Conservation (phyloP, 2,888 invertebrate species). For the Microplitis manilae region DNA sequence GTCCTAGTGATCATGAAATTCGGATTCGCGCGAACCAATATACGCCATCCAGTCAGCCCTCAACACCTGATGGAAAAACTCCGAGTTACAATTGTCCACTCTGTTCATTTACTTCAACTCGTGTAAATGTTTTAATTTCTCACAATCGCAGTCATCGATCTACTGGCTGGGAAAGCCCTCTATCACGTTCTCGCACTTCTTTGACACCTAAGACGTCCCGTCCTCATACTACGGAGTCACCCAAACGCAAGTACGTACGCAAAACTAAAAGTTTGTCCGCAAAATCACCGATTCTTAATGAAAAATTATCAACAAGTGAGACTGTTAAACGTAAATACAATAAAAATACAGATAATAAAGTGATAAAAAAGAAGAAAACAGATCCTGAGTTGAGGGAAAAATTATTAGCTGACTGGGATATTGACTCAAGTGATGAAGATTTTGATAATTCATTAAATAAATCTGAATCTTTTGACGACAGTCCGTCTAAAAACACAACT, state of each 20-base stretch:
- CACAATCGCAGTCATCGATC: slow-evolving; percentile 82
- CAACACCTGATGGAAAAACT: slow-evolving; percentile 50
- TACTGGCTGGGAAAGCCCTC: slow-evolving; percentile 61
- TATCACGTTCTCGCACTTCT: slow-evolving; percentile 52
- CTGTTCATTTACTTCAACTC: slow-evolving; percentile 78
- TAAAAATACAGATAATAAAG: slow-evolving; percentile 61
- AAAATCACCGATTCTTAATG: slow-evolving; percentile 61
- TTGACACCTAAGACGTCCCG: slow-evolving; percentile 37
- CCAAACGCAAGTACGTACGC: slow-evolving; percentile 70
- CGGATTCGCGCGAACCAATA: slow-evolving; percentile 76
- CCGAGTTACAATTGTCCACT: slow-evolving; percentile 76
- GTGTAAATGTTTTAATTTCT: slow-evolving; percentile 82
- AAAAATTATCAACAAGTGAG: slow-evolving; percentile 54
- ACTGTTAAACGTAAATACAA: slow-evolving; percentile 64
- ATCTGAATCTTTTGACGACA: slow-evolving; percentile 48
- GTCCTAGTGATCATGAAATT: slow-evolving; percentile 76
- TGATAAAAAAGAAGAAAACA: slow-evolving; percentile 73
- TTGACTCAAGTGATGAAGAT: slow-evolving; percentile 74
- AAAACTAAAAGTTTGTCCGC: slow-evolving; percentile 67
- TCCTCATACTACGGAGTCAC: slow-evolving; percentile 45
- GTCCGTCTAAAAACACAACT: slow-evolving; percentile 39
- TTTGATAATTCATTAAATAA: slow-evolving; percentile 50
- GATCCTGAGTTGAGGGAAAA: slow-evolving; percentile 80
- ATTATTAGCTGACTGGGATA: slow-evolving; percentile 85
- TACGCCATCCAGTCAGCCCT: slow-evolving; percentile 58